Base-by-base conservation (phyloP, 2,797 vertebrate genomes). In the Psittacula derbiana region DNA sequence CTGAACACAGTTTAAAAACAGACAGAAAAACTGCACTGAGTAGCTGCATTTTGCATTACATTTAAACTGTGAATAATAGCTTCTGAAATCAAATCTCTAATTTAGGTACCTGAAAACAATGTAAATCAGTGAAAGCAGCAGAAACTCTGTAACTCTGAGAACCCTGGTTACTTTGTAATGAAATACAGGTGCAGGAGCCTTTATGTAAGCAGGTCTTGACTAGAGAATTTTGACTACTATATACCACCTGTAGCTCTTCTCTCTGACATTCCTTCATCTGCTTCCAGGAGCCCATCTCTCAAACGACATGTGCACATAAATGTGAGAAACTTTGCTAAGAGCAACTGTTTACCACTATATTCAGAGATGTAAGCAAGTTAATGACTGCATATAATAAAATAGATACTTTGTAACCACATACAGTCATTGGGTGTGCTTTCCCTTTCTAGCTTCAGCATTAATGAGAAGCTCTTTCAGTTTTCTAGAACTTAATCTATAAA, bases 401-500 rank as follows among this genome's bases (percentile, higher is more conserved):
- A 57, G 5, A 10, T 80, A 40, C 30, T 71, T 62, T 80, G 38
- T 80, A 93, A 84, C 60, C 49, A 73, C 33, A 25, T 46, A 43
- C 3, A 91, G 66, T 53, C 86, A 75, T 16, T 61, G 67, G 36
- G 60, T 82, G 17, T 17, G 3, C 55, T 95, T 80, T 76, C 58
- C 62, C 60, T 44, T 96, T 93, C 70, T 52, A 79, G 62, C 71
- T 88, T 73, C 70, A 27, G 55, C 43, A 46, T 81, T 52, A 90
- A 69, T 62, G 90, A 65, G 43, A 86, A 95, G 73, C 44, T 76
- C 72, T 57, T 80, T n/a, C 16, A n/a, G 36, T 86, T 86, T 92
- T 91, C 69, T 33, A 62, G 47, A 93, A 93, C 60, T 61, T 88
- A 76, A 94, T 94, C 90, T 91, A 67, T 79, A 90, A 92, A 86